Conservation (phyloP, 1,140 invertebrate genomes). For the Anoplolepis gracilipes region DNA sequence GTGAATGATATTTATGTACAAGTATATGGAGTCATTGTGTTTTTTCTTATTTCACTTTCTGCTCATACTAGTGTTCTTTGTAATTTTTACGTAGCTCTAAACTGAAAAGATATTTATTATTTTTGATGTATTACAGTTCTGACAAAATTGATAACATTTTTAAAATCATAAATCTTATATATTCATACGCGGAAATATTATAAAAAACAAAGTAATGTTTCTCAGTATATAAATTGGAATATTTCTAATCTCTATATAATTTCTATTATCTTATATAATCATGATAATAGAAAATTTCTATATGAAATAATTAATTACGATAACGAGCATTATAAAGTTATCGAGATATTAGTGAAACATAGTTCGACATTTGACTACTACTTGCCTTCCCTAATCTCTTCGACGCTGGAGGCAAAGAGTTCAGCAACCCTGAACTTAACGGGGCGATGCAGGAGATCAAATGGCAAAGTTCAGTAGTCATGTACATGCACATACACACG, state of each 20-base stretch:
- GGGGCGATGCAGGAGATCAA: conserved; percentile 45
- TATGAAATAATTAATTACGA: not conserved
- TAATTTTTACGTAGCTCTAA: no score
- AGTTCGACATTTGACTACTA: conserved; percentile 15
- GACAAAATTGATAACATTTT: no score
- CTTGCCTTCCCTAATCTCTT: conserved; percentile 24
- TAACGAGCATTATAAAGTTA: conserved; percentile 8
- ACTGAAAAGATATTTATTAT: no score
- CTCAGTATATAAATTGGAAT: not conserved
- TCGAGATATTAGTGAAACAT: conserved; percentile 35
- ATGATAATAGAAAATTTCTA: conserved; percentile 24
- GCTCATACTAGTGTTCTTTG: no score
- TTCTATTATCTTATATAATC: not conserved
- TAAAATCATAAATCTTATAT: no score
- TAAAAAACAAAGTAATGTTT: not conserved
- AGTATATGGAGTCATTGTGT: no score
- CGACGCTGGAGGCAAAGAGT: conserved; percentile 37
- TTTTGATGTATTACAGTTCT: no score
- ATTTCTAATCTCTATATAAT: not conserved
- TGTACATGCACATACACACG: conserved; percentile 8
- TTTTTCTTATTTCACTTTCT: no score
- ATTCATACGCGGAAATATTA: no score
- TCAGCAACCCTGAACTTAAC: conserved; percentile 53
- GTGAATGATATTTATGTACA: no score
- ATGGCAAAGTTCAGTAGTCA: conserved; percentile 53